These are phyloP conservation scores for Lepus americanus DNA, from an alignment of 2,113 vertebrate genomes.

Conservation along the genomic window DNA sequence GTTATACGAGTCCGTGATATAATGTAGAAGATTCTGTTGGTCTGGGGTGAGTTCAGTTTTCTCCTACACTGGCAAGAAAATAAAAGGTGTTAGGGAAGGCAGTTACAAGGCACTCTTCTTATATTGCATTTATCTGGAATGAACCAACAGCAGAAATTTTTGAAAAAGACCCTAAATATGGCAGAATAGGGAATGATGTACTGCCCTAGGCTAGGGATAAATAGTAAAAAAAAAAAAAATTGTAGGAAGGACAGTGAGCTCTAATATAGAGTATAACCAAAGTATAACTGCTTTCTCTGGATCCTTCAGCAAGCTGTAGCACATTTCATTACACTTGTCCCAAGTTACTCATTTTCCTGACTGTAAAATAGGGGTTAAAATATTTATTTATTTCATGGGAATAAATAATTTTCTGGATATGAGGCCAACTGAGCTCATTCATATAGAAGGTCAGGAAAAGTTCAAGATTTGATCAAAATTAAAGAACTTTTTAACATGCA, in stretches of 20 bases:
- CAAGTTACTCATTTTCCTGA: conserved; percentile 13
- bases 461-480: conserved; percentile 9
- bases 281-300: neutral
- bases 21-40: conserved; percentile 92
- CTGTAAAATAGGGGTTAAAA: conserved; percentile 4
- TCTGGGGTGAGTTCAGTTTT: conserved; percentile 94
- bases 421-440: neutral
- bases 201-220: no score
- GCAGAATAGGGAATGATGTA: no score
- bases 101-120: neutral
- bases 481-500: neutral
- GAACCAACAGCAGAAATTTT: neutral
- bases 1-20: conserved; percentile 95
- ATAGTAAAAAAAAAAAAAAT: no score
- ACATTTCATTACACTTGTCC: neutral
- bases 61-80: conserved; percentile 91
- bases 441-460: neutral
- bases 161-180: neutral
- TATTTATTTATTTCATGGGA: conserved; percentile 8
- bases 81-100: conserved; percentile 71
- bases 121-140: neutral
- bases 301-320: neutral
- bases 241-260: no score
- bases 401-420: neutral
- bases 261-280: neutral